Base-by-base conservation (phyloP, 2,888 invertebrate species). In the Scaptomyza caliginosa region DNA sequence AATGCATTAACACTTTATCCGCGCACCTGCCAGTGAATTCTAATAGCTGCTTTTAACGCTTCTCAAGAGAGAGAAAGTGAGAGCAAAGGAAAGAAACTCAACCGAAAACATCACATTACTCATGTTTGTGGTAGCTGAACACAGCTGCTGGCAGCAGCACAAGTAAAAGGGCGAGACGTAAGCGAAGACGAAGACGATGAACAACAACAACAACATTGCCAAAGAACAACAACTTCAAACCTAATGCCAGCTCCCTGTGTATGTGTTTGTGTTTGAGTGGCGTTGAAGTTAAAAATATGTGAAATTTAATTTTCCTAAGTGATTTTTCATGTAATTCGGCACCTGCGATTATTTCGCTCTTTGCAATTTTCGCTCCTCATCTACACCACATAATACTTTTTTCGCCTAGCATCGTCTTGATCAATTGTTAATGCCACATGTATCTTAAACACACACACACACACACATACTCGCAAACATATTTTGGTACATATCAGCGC, bases 251-350 rank as follows among this genome's bases (percentile, higher is more conserved):
- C 57, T 58, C 48, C 57, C 8, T 34, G 34, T 7, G 2, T 1
- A 7, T 32, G 13, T 32, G 6, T 32, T n/a, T 32, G 26, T 26
- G 26, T 26, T 5, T 13, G 32, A 10, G 13, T 34, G 34, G 69
- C 50, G 84, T 77, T 81, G 74, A 87, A 87, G 87, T 82, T 71
- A 86, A 85, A 87, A 83, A 87, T 88, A 86, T 84, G 84, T 86
- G 83, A 88, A 84, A 84, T 84, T 84, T 84, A 84, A 84, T 84
- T 84, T 84, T 83, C 80, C 77, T 84, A 86, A 84, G 83, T 84
- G 83, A 84, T 84, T 84, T 84, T 83, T 84, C 83, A 84, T 84
- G 83, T 88, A 88, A 88, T 88, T 84, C 88, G 88, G 86, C 83
- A 84, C 83, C 83, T 84, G 83, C 77, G 86, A 83, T 84, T 84